phyloP scores from a whole-genome alignment of 2,888 invertebrate species.

The Unio delphinus region DNA sequence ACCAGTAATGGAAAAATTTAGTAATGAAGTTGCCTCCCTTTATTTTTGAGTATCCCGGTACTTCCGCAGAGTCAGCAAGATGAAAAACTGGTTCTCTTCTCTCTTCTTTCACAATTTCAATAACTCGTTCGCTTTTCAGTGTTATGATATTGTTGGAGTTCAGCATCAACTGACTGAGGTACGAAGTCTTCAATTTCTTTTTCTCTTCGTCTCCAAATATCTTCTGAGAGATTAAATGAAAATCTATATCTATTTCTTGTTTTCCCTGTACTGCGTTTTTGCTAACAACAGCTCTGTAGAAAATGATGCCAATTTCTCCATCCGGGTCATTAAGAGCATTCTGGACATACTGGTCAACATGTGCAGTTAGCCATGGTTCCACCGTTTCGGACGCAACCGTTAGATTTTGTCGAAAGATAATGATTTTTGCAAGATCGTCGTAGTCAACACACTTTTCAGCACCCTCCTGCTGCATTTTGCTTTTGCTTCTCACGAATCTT shows the following conservation, averaged over 20 bases:
- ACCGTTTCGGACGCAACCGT: too few relatives aligned
- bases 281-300: conserved; percentile 5
- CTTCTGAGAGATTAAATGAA: background rate
- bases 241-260: background rate
- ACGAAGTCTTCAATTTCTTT: too few relatives aligned
- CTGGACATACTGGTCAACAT: background rate
- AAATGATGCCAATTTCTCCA: background rate
- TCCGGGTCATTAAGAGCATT: background rate
- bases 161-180: too few relatives aligned
- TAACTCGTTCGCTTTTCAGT: too few relatives aligned
- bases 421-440: too few relatives aligned
- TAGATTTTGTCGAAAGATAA: too few relatives aligned
- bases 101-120: background rate
- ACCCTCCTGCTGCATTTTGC: too few relatives aligned
- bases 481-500: too few relatives aligned
- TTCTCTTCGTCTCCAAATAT: too few relatives aligned
- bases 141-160: too few relatives aligned
- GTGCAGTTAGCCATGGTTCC: background rate
- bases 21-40: conserved; percentile 7
- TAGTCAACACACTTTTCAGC: too few relatives aligned
- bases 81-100: background rate
- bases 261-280: background rate
- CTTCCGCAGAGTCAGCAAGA: background rate
- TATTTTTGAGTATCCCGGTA: conserved; percentile 10
- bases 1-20: conserved; percentile 18